Base-by-base conservation (phyloP, 2,113 vertebrate genomes). In the Eulemur rufifrons region DNA sequence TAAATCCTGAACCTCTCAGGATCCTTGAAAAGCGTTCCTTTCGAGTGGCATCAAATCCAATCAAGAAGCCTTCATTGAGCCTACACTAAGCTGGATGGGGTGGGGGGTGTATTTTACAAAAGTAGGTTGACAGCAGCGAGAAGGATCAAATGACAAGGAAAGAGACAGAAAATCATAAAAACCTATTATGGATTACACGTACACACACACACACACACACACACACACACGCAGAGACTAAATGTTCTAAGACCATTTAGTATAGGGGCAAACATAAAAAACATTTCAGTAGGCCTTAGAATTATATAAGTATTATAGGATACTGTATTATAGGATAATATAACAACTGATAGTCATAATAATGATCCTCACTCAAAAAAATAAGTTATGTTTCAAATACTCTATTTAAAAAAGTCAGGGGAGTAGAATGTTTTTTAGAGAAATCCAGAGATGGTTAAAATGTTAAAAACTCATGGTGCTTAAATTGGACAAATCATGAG, bases 371-470 rank as follows among this genome's bases (percentile, higher is more conserved):
- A 93, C 23, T 66, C 39, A 73, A 83, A 94, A 87, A 78, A 88
- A 18, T 34, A 20, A 86, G 59, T 94, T 84, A 92, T 94, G 15
- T 21, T 89, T 29, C 18, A 90, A 50, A 64, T 95, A 52, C 23
- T 37, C 8, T 86, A 17, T 71, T 89, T 39, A 80, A 91, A 50
- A 96, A 96, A 89, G 39, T 82, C 74, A 92, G 17, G 54, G 54
- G 64, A 87, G 32, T n/a, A 83, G 21, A 59, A 2, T 74, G 10
- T 50, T 59, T 71, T 54, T 92, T 76, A 56, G 32, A 82, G 11
- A 90, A 96, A 77, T 83, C 76, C 17, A 87, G 61, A 21, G 50
- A 64, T 52, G 17, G 25, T 94, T 88, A 97, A 95, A 93, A 90
- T 88, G 34, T 45, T 94, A 94, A 89, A 64, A 74, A 15, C 21